Conservation (phyloP, 1,140 invertebrate genomes). For the Euborellia annulipes region DNA sequence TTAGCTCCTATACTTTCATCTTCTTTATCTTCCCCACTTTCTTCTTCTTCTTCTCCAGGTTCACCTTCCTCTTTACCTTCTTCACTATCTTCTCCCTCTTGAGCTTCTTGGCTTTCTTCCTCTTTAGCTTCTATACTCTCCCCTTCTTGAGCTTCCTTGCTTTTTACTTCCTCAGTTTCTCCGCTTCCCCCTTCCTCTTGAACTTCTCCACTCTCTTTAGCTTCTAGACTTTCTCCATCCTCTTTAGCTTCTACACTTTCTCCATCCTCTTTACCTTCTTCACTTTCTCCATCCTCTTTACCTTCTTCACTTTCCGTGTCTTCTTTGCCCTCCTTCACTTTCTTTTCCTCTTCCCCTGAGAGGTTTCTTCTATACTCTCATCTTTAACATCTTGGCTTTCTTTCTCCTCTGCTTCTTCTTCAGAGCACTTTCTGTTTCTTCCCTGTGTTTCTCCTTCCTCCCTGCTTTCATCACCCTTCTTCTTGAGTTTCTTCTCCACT, state of each 20-base stretch:
- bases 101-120: slow-evolving; percentile 21
- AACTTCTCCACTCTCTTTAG: slow-evolving; percentile 9
- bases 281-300: slow-evolving; percentile 1
- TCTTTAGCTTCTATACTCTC: slow-evolving; percentile 6
- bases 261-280: not conserved
- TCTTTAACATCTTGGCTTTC: slow-evolving; percentile 1
- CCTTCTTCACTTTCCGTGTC: slow-evolving; percentile 11
- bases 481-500: slow-evolving; percentile 1
- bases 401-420: not conserved
- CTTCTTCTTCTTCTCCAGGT: slow-evolving; percentile 17
- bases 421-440: slow-evolving; percentile 22
- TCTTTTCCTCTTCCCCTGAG: not conserved
- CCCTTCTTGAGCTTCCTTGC: slow-evolving; percentile 6
- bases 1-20: slow-evolving; percentile 13
- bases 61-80: slow-evolving; percentile 21
- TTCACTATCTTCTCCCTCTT: slow-evolving; percentile 17
- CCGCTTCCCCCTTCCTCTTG: too few relatives aligned
- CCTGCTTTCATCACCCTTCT: slow-evolving; percentile 11
- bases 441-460: slow-evolving; percentile 33
- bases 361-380: slow-evolving; percentile 5
- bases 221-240: slow-evolving; percentile 5
- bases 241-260: slow-evolving; percentile 2
- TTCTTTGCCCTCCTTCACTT: slow-evolving; percentile 17
- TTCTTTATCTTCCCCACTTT: slow-evolving; percentile 13
- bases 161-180: slow-evolving; percentile 6